phyloP scores from a whole-genome alignment of 2,113 vertebrate species.

The Psilopsiagon aurifrons region DNA sequence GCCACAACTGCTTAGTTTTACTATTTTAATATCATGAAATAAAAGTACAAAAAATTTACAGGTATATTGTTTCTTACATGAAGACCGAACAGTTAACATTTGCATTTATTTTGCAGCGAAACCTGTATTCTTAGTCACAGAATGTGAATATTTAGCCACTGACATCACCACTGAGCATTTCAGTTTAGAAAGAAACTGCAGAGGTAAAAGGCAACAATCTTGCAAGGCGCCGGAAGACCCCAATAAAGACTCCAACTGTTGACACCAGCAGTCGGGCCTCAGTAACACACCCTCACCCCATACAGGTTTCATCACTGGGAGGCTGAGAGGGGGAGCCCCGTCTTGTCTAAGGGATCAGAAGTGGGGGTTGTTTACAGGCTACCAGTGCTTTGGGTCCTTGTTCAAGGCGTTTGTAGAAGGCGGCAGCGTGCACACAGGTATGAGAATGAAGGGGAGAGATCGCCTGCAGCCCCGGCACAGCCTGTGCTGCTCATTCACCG shows the following conservation, averaged over 20 bases:
- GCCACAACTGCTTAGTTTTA: constrained; percentile 68
- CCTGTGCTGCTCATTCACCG: neutral
- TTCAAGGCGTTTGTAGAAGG: rapidly evolving
- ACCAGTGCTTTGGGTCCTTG: neutral
- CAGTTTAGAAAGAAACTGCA: constrained; percentile 29
- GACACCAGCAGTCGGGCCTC: neutral
- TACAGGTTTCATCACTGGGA: neutral
- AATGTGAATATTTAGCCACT: constrained; percentile 48
- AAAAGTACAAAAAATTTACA: constrained; percentile 79
- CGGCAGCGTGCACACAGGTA: neutral
- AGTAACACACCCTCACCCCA: neutral
- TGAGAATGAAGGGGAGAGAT: neutral
- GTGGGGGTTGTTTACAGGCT: neutral
- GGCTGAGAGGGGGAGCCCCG: neutral
- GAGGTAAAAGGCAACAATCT: constrained; percentile 64
- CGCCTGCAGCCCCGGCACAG: neutral
- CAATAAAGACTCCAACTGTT: neutral
- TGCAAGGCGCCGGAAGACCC: neutral
- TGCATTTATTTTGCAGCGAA: constrained; percentile 53
- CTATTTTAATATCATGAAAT: constrained; percentile 78
- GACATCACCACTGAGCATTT: constrained; percentile 52
- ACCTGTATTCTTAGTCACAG: constrained; percentile 64
- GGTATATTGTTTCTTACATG: constrained; percentile 70
- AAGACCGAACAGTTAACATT: constrained; percentile 60
- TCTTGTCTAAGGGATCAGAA: neutral